A percentile compares a stretch with the other conserved stretches of the same genome.
These are phyloP conservation scores for Danio jaintianensis DNA, from an alignment of 2,797 vertebrate species.

Conservation along the genomic window DNA sequence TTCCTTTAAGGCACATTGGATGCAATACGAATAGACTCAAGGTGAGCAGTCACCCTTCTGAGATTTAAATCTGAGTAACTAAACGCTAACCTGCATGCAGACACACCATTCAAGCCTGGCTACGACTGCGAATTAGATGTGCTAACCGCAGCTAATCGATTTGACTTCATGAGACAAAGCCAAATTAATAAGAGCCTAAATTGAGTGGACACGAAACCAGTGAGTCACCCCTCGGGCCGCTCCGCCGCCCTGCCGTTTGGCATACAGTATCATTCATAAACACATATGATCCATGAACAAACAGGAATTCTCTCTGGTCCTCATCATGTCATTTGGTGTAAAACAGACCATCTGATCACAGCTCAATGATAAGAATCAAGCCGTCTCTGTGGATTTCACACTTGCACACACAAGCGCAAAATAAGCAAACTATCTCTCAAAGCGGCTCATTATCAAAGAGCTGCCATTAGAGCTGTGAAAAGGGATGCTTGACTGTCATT, in stretches of 20 bases:
- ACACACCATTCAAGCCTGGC: conserved; percentile 32
- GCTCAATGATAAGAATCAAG: conserved; percentile 48
- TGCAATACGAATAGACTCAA: neutral
- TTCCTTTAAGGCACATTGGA: neutral
- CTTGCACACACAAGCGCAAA: conserved; percentile 19
- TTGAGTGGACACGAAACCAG: conserved; percentile 57
- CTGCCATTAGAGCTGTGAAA: conserved; percentile 39
- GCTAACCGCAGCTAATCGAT: conserved; percentile 56
- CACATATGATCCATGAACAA: conserved; percentile 55
- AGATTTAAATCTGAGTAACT: conserved; percentile 28
- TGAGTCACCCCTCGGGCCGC: conserved; percentile 29
- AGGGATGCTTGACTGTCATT: conserved; percentile 44
- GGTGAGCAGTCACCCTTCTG: neutral
- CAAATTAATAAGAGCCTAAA: conserved; percentile 64
- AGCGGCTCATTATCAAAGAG: conserved; percentile 51
- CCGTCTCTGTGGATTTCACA: conserved; percentile 37
- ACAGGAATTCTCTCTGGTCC: conserved; percentile 46
- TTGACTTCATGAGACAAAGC: conserved; percentile 61
- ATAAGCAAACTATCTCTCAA: conserved; percentile 42
- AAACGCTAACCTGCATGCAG: conserved; percentile 44
- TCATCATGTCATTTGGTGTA: conserved; percentile 46
- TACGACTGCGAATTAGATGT: conserved; percentile 51
- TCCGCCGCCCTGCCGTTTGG: conserved; percentile 19
- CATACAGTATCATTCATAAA: conserved; percentile 58
- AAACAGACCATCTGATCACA: conserved; percentile 48